Base-by-base conservation (phyloP, 2,888 invertebrate genomes). In the Limenitis camilla region DNA sequence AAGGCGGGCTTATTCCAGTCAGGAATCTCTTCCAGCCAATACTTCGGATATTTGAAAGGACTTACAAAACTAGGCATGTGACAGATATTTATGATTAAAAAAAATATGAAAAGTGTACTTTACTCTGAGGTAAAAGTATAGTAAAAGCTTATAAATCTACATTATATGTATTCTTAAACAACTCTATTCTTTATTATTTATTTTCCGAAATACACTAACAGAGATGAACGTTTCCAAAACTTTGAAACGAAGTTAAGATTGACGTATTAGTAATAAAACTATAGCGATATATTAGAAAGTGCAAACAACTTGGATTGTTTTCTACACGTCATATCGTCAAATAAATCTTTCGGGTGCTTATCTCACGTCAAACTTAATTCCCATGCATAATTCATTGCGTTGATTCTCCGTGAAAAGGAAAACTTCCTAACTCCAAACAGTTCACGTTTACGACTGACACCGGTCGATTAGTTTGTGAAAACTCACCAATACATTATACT, bases 301-400 rank as follows among this genome's bases (percentile, higher is more conserved):
- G 73, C 73, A 66, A 81, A 81, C 80, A 82, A 84, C 78, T 85
- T 81, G 81, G 79, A 85, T 84, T 85, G 83, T 85, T 82, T 84
- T 83, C 82, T 81, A 76, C 82, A 84, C 84, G 81, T 85, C 85
- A 85, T 85, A 84, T 81, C 81, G 78, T 71, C 74, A 77, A 82
- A 85, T 86, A 87, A 85, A 87, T 86, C 87, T 86, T 82, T 77
- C 60, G 70, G 75, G 72, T 78, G 78, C 80, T 84, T 86, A 86
- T 86, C 86, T 82, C 73, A 71, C 81, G 81, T 84, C 83, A 83
- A 85, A 85, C 76, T 83, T 85, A 84, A 86, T 86, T 84, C 83
- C 80, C 76, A 83, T 85, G 81, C 79, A 86, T 86, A 83, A 86
- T 85, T 84, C 86, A 86, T 83, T 62, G 76, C 76, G 78, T 75